phyloP scores from a whole-genome alignment of 2,113 vertebrate genomes.

The Alethe diademata region DNA sequence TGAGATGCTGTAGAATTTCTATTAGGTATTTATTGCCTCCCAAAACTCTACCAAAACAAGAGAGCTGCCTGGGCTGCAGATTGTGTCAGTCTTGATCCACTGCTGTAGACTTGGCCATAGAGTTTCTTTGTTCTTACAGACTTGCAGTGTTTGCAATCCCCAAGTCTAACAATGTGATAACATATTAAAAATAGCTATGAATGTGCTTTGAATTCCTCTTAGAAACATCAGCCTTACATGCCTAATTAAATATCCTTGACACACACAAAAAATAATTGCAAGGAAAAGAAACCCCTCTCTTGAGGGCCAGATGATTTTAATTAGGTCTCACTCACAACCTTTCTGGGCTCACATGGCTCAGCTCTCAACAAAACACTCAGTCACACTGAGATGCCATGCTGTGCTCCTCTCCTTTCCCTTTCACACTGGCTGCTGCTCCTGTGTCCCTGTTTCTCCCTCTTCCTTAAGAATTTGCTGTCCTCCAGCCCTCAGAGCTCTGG shows the following conservation, averaged over 20 bases:
- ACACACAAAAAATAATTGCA: not conserved
- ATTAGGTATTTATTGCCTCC: not conserved
- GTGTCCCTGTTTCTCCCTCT: not conserved
- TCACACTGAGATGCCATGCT: not conserved
- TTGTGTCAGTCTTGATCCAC: not conserved
- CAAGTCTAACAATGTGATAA: not conserved
- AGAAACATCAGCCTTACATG: slow-evolving; percentile 5
- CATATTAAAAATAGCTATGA: not conserved
- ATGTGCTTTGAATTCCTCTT: not conserved
- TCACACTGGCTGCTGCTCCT: not conserved
- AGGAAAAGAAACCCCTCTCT: not conserved
- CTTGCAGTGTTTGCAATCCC: not conserved
- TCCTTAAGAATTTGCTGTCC: not conserved
- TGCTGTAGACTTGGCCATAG: not conserved
- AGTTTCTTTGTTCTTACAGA: not conserved
- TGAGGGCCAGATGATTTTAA: slow-evolving; percentile 49
- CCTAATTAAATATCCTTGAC: slow-evolving; percentile 32
- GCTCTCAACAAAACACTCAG: not conserved
- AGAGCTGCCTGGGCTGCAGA: not conserved
- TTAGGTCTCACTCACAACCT: slow-evolving; percentile 29
- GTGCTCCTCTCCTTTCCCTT: not conserved
- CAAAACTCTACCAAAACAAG: not conserved
- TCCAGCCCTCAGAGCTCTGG: not conserved
- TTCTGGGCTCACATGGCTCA: not conserved
- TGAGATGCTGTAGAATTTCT: not conserved